These are phyloP conservation scores for Origma solitaria DNA, from an alignment of 2,113 vertebrate species.

Conservation along the genomic window DNA sequence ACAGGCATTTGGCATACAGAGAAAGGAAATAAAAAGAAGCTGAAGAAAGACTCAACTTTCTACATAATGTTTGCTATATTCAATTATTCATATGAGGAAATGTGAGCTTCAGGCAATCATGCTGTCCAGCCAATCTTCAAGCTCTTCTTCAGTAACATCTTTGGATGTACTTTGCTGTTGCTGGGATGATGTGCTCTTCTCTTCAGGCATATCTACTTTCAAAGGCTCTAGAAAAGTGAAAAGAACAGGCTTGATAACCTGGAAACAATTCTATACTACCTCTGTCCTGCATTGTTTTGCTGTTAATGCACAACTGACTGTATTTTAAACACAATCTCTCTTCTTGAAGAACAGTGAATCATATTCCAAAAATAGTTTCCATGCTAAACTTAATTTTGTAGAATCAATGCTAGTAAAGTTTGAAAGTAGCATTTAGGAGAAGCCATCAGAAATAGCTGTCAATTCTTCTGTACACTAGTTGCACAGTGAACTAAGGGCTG, in stretches of 20 bases:
- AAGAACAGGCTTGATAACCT: neutral
- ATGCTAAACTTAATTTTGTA: neutral
- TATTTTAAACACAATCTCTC: neutral
- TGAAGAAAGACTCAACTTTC: neutral
- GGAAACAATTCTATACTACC: neutral
- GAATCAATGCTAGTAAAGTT: neutral
- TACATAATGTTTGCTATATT: neutral
- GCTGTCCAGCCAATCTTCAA: conserved; percentile 96
- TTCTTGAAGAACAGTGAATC: neutral
- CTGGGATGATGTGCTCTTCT: conserved; percentile 8
- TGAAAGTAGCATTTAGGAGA: neutral
- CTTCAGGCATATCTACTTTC: conserved; percentile 6
- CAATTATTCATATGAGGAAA: neutral
- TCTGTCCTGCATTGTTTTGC: neutral
- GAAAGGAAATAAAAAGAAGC: neutral
- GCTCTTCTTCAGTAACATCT: conserved; percentile 84
- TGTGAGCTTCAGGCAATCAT: conserved; percentile 77
- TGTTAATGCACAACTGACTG: neutral
- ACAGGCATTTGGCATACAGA: neutral
- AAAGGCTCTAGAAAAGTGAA: conserved; percentile 41
- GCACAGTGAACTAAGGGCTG: neutral
- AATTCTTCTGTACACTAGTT: neutral
- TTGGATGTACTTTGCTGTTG: conserved; percentile 39
- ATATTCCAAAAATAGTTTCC: neutral
- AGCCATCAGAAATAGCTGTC: neutral